Evolutionary conservation across 2,888 invertebrate species (phyloP).

Genomic region (Cantharis lateralis): DNA sequence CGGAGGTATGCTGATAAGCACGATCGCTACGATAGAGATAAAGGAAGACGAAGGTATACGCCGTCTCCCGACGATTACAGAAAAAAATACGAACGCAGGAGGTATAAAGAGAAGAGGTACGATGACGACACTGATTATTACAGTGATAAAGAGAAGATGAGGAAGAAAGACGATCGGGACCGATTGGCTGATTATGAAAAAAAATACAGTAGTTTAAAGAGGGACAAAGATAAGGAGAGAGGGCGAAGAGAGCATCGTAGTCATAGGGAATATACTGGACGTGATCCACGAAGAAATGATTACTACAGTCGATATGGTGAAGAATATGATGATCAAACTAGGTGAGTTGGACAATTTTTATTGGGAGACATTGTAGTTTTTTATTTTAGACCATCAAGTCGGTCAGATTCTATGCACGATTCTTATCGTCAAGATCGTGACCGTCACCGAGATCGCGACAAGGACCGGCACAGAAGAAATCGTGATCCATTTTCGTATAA

Average conservation of each 20-base stretch:
- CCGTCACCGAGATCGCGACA: constrained; percentile 49
- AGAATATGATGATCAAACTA: constrained; percentile 48
- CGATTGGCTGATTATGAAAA: constrained; percentile 51
- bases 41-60: constrained; percentile 25
- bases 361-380: not conserved
- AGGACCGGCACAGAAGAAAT: constrained; percentile 46
- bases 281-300: constrained; percentile 32
- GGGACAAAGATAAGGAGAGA: constrained; percentile 45
- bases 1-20: constrained; percentile 25
- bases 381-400: constrained; percentile 52
- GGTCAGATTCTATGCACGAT: constrained; percentile 55
- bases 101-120: constrained; percentile 59
- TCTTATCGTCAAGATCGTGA: constrained; percentile 46
- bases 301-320: constrained; percentile 51
- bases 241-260: constrained; percentile 45
- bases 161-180: constrained; percentile 52
- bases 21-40: constrained; percentile 28
- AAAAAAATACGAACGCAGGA: constrained; percentile 48
- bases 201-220: constrained; percentile 51
- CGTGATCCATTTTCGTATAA: constrained; percentile 49
- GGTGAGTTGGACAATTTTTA: constrained; percentile 29
- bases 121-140: constrained; percentile 70
- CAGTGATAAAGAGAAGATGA: constrained; percentile 67
- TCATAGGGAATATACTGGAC: constrained; percentile 50
- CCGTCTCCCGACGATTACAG: constrained; percentile 44